These are phyloP conservation scores for Illadopsis cleaveri DNA, from an alignment of 2,113 vertebrate genomes.

Conservation along the genomic window DNA sequence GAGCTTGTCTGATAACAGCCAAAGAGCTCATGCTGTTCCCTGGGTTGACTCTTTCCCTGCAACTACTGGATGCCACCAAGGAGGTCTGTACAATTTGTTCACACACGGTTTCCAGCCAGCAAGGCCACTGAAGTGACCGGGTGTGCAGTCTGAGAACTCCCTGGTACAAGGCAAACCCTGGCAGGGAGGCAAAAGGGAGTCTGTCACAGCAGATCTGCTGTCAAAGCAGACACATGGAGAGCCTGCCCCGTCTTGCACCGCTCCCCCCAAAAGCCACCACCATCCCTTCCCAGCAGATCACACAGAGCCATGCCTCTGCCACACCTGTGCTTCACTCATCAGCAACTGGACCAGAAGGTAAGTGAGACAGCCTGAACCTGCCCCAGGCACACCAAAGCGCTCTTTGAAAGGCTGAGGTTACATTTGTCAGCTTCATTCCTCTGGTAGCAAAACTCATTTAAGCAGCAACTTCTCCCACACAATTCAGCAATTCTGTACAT, in stretches of 20 bases:
- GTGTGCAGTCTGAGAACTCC: not conserved
- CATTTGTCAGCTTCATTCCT: not conserved
- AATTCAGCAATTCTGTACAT: not conserved
- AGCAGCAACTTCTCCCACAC: not conserved
- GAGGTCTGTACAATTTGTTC: not conserved
- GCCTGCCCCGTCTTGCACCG: accelerated
- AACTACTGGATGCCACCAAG: not conserved
- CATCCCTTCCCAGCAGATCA: not conserved
- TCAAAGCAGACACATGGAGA: not conserved
- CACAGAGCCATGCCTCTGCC: accelerated
- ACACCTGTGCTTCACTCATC: not conserved
- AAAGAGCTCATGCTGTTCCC: accelerated
- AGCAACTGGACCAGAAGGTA: not conserved
- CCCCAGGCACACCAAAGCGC: not conserved
- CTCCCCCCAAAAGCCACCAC: not conserved
- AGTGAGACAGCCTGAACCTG: not conserved
- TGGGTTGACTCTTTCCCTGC: not conserved
- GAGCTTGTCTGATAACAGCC: accelerated
- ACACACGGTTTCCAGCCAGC: not conserved
- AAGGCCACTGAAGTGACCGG: not conserved
- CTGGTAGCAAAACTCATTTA: not conserved
- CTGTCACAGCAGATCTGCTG: not conserved
- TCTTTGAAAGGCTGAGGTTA: not conserved
- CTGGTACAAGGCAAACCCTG: not conserved
- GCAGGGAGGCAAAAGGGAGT: not conserved